phyloP scores from a whole-genome alignment of 2,888 invertebrate species.

The Chromoteleia sp. region DNA sequence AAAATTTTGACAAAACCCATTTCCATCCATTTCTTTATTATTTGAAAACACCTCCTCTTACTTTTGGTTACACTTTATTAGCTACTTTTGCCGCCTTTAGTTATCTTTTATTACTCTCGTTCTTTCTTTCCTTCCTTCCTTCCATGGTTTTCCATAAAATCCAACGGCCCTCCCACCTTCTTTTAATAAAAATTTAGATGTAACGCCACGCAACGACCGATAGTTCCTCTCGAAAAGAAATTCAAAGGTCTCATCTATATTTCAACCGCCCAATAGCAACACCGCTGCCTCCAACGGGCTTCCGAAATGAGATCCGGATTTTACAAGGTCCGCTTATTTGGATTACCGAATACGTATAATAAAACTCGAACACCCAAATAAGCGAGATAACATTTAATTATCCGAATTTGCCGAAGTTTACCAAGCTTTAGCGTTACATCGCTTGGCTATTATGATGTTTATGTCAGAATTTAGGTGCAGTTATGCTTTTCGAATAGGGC shows the following conservation, averaged over 20 bases:
- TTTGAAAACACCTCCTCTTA: neutral
- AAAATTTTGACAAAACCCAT: too few relatives aligned
- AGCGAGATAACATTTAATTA: slow-evolving; percentile 48
- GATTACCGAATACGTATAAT: slow-evolving; percentile 24
- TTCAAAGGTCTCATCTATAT: slow-evolving; percentile 29
- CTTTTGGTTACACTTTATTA: neutral
- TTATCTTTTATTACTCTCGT: neutral
- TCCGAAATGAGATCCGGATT: slow-evolving; percentile 12
- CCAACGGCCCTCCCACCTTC: neutral
- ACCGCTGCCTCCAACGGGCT: neutral
- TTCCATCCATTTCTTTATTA: neutral
- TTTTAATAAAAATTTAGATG: slow-evolving; percentile 20
- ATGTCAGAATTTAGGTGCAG: slow-evolving; percentile 35
- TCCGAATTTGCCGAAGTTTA: slow-evolving; percentile 19
- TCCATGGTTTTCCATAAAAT: slow-evolving; percentile 5
- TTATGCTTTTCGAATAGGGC: slow-evolving; percentile 22
- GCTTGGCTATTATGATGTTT: slow-evolving; percentile 47
- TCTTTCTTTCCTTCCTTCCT: neutral
- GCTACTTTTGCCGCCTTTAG: neutral
- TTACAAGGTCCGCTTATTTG: slow-evolving; percentile 12
- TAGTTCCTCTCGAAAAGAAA: slow-evolving; percentile 23
- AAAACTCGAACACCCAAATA: slow-evolving; percentile 26
- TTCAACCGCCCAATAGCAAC: slow-evolving; percentile 18
- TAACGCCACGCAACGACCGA: neutral
- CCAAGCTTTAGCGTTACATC: slow-evolving; percentile 24